Base-by-base conservation (phyloP, 2,797 vertebrate species). In the Cheirogaleus major region DNA sequence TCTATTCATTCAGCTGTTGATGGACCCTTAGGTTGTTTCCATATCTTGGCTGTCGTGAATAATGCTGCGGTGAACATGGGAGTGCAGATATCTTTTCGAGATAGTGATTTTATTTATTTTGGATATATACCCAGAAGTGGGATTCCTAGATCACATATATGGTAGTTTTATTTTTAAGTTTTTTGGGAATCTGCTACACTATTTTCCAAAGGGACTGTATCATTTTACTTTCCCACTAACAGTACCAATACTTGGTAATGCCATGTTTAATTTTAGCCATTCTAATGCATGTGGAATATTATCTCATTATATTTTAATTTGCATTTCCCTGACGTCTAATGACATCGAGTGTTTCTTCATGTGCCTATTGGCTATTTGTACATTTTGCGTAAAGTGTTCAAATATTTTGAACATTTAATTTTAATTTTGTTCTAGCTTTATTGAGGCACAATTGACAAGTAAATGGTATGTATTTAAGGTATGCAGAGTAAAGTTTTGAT, bases 291-390 rank as follows among this genome's bases (percentile, higher is more conserved):
- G 6, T 83, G 11, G 43, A 63, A 38, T 78, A 43, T 35, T 69
- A 84, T 87, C 63, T 87, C 10, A 83, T 73, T 76, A 79, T 81
- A 11, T 89, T 87, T 92, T 69, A 79, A 63, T 83, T 79, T 95
- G 18, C 11, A 50, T 84, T 95, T 95, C 22, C 23, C 59, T 65
- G 27, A 67, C 93, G 45, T 93, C 10, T 35, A 45, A 57, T 79
- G 52, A 43, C 32, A 45, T 76, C 17, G 32, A 69, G 13, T 25
- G 1, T 57, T 69, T 72, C 84, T 93, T 76, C 27, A 70, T 25
- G 32, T 85, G 27, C 61, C 63, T 73, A 38, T 78, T 93, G 48
- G 23, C 38, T 23, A 88, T 67, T 72, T 67, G 70, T 91, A 55
- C n/a, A 73, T 80, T 57, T 79, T 59, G 63, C 30, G 78, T 84